phyloP scores from a whole-genome alignment of 2,113 vertebrate genomes.

The Formicarius rufipectus region DNA sequence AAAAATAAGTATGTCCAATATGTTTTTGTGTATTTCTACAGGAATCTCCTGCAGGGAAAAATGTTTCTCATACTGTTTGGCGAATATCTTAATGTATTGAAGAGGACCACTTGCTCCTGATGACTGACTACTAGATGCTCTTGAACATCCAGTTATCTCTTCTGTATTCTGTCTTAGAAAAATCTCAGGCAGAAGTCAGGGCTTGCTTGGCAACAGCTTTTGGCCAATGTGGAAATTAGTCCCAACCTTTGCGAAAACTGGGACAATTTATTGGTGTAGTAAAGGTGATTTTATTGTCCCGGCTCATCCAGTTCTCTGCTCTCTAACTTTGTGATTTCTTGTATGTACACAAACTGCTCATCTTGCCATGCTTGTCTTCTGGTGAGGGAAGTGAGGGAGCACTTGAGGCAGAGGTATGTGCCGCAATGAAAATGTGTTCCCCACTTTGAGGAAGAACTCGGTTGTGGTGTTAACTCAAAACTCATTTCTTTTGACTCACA shows the following conservation, averaged over 20 bases:
- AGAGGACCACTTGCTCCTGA: neutral
- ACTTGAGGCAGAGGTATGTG: neutral
- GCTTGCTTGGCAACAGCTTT: neutral
- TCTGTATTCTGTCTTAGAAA: neutral
- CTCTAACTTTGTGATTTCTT: neutral
- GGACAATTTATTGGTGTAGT: neutral
- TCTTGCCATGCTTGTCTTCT: neutral
- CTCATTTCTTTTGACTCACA: rapidly evolving
- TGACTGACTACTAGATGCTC: neutral
- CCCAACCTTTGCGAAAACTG: neutral
- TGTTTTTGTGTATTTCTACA: neutral
- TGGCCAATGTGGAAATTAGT: neutral
- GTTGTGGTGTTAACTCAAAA: neutral
- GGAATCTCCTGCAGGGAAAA: neutral
- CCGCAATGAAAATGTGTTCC: neutral
- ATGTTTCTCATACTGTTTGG: neutral
- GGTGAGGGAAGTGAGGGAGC: neutral
- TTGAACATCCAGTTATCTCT: neutral
- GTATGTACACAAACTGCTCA: neutral
- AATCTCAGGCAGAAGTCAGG: neutral
- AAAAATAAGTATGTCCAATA: neutral
- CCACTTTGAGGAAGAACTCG: neutral
- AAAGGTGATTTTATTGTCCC: neutral
- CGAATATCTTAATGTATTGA: neutral
- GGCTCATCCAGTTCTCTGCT: neutral